phyloP scores from a whole-genome alignment of 2,888 invertebrate species.

The Laothoe populi region DNA sequence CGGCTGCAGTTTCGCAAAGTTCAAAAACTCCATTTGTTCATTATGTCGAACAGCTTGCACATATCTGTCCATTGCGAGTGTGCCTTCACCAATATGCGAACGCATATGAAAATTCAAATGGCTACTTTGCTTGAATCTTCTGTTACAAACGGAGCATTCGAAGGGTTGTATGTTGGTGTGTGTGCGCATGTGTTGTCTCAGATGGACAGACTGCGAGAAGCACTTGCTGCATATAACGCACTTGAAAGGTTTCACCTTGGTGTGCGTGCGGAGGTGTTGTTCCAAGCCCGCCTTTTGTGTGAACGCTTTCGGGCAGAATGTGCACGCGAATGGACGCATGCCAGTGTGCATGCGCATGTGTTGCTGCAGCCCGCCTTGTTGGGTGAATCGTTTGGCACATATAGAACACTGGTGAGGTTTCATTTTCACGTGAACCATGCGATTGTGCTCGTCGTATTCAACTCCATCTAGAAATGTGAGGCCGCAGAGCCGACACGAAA shows the following conservation, averaged over 20 bases:
- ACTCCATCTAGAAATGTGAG: conserved; percentile 61
- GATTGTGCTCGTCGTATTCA: conserved; percentile 71
- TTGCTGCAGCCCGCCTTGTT: conserved; percentile 77
- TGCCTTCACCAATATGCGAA: conserved; percentile 63
- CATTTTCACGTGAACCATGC: conserved; percentile 67
- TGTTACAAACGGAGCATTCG: conserved; percentile 69
- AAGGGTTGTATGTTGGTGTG: conserved; percentile 81
- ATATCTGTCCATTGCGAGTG: conserved; percentile 56
- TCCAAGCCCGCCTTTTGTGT: conserved; percentile 79
- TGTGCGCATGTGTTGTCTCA: conserved; percentile 79
- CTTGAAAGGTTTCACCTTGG: conserved; percentile 77
- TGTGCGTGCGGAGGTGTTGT: conserved; percentile 78
- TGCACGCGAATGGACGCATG: conserved; percentile 72
- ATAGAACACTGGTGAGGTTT: conserved; percentile 75
- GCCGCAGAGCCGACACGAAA: conserved; percentile 67
- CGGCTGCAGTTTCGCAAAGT: conserved; percentile 66
- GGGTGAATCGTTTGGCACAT: conserved; percentile 76
- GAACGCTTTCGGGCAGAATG: conserved; percentile 74
- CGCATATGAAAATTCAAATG: conserved; percentile 79
- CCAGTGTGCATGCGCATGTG: conserved; percentile 80
- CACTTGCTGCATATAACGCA: conserved; percentile 77
- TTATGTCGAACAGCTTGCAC: conserved; percentile 51
- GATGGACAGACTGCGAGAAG: conserved; percentile 79
- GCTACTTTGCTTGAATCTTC: conserved; percentile 78
- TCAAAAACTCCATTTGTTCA: conserved; percentile 61